Base-by-base conservation (phyloP, 2,797 vertebrate genomes). In the Hydrophis major region DNA sequence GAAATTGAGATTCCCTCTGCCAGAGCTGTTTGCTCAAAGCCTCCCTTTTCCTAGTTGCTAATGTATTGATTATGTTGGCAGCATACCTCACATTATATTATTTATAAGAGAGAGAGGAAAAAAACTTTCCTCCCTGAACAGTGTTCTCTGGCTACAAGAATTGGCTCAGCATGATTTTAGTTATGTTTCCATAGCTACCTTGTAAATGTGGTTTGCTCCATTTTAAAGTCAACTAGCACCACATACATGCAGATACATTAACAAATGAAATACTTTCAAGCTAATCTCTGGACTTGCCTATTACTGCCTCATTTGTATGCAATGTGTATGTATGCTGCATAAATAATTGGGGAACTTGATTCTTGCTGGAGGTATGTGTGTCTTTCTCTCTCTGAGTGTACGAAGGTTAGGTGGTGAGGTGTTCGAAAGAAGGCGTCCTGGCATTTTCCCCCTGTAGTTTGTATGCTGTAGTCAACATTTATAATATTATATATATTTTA, bases 171-270 rank as follows among this genome's bases (percentile, higher is more conserved):
- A 96, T 16, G 94, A 97, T 98, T 98, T 97, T 96, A 96, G 97
- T 96, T 97, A 97, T 97, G 97, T 98, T 98, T 98, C 97, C 97
- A 98, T 98, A 98, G 97, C 97, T 98, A 98, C 98, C 97, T 98
- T 96, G 96, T 92, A 97, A 98, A 97, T 96, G 96, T 95, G 97
- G 96, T 97, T 97, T 97, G 97, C 96, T 97, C 97, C 97, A 95
- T 97, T 97, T 97, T 97, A 96, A 97, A 98, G 94, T 97, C 97
- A 94, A 95, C 96, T 96, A 97, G 96, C 96, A 96, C 96, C 95
- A 96, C 96, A 89, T 95, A 69, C 92, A 90, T 95, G 47, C 93
- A 66, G 94, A 93, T 91, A 94, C 27, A 66, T 94, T 90, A 83
- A 91, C 92, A 93, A 93, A 92, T 93, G 95, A 96, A 95, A 96